These are phyloP conservation scores for Mesitornis unicolor DNA, from an alignment of 2,113 vertebrate genomes.

Conservation along the genomic window DNA sequence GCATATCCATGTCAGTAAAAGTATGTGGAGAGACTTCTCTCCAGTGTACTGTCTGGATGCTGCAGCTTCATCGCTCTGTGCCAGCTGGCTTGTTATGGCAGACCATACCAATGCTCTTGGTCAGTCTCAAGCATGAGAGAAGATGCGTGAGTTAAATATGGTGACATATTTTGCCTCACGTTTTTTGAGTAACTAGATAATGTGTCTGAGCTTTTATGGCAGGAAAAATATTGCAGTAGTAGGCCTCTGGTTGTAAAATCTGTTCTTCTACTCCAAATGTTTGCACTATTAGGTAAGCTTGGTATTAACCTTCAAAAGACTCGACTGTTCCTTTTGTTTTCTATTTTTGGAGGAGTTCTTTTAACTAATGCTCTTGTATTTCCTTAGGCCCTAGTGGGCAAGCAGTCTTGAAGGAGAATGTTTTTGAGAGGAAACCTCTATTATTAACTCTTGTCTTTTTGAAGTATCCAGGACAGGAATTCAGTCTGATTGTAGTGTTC, in stretches of 20 bases:
- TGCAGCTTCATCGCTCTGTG: neutral
- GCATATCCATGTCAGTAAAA: accelerated
- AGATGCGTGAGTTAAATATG: accelerated
- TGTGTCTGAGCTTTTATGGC: neutral
- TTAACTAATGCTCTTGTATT: neutral
- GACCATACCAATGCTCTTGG: accelerated
- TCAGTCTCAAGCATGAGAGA: neutral
- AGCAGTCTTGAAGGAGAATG: neutral
- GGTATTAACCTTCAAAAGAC: neutral
- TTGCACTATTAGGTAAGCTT: neutral
- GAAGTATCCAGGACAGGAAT: neutral
- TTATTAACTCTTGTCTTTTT: neutral
- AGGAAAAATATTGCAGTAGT: neutral
- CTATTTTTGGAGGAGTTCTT: neutral
- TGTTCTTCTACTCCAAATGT: neutral
- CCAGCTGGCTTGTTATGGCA: neutral
- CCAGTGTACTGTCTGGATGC: accelerated
- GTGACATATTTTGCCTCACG: neutral
- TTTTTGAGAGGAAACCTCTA: neutral
- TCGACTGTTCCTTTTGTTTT: neutral
- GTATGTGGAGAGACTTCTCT: neutral
- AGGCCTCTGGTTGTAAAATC: neutral
- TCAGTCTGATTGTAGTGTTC: neutral
- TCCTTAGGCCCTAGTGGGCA: neutral
- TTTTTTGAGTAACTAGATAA: neutral